A percentile compares a stretch with the other conserved stretches of the same genome.
Evolutionary conservation across 2,113 vertebrate species (phyloP).

Genomic region (Rhabdornis inornatus): DNA sequence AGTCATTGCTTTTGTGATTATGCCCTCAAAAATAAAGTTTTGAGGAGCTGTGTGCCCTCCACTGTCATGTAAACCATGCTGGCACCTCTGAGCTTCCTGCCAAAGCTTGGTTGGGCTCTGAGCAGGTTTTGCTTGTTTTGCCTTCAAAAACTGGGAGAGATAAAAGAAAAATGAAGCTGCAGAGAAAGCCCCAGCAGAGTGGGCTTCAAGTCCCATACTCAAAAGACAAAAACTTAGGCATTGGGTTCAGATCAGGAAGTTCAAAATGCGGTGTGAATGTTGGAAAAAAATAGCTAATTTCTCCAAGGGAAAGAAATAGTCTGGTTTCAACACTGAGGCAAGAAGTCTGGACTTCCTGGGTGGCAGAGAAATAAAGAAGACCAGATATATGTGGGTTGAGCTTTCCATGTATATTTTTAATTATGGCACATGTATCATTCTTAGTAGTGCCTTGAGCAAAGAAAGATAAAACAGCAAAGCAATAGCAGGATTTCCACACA

Average conservation of each 20-base stretch:
- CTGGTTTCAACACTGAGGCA: neutral
- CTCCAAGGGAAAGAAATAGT: neutral
- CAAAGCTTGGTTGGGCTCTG: neutral
- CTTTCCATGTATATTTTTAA: slow-evolving; percentile 41
- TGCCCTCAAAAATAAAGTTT: neutral
- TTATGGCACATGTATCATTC: slow-evolving; percentile 43
- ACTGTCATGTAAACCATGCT: neutral
- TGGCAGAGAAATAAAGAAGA: neutral
- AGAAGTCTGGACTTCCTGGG: neutral
- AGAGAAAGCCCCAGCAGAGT: neutral
- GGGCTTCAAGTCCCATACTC: neutral
- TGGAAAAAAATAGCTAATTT: neutral
- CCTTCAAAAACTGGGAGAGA: neutral
- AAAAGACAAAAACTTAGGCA: neutral
- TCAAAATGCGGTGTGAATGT: neutral
- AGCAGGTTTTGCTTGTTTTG: neutral
- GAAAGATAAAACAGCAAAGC: slow-evolving; percentile 11
- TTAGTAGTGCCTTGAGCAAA: slow-evolving; percentile 39
- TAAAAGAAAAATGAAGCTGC: neutral
- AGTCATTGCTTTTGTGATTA: neutral
- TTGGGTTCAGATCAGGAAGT: neutral
- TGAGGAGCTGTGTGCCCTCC: neutral
- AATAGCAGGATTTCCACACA: slow-evolving; percentile 14
- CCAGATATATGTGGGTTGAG: neutral
- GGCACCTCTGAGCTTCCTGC: neutral